These are phyloP conservation scores for Thelaira solivaga DNA, from an alignment of 2,888 invertebrate species.

Conservation along the genomic window DNA sequence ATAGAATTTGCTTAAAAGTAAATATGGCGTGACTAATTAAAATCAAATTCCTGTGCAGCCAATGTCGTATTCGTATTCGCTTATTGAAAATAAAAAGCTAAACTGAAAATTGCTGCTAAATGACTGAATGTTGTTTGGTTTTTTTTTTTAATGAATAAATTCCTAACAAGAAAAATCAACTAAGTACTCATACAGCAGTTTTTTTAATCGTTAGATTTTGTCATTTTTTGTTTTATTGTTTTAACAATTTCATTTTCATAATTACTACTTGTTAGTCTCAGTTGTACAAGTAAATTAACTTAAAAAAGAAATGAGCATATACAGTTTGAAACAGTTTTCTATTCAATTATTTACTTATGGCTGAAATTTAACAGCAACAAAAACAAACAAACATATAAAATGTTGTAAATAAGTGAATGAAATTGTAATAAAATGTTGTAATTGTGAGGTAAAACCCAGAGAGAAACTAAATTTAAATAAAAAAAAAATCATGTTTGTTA, in stretches of 20 bases:
- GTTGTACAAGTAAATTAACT: conserved; percentile 12
- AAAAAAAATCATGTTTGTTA: too few species aligned
- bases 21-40: conserved; percentile 62
- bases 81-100: neutral
- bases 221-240: neutral
- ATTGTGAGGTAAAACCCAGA: too few species aligned
- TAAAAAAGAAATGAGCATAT: neutral
- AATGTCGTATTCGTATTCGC: too few species aligned
- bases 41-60: conserved; percentile 31
- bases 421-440: too few species aligned
- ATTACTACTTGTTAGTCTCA: conserved; percentile 1
- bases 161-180: conserved; percentile 36
- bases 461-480: too few species aligned
- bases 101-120: conserved; percentile 8
- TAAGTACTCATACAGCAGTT: too few species aligned
- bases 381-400: too few species aligned
- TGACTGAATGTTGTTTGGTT: neutral
- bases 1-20: conserved; percentile 19
- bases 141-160: too few species aligned
- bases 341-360: neutral
- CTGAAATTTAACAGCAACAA: too few species aligned
- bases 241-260: conserved; percentile 12
- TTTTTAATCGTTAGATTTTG: conserved; percentile 35
- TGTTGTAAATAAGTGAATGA: too few species aligned
- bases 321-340: neutral